Conservation (phyloP, 2,888 invertebrate genomes). For the Caradrina kadenii region DNA sequence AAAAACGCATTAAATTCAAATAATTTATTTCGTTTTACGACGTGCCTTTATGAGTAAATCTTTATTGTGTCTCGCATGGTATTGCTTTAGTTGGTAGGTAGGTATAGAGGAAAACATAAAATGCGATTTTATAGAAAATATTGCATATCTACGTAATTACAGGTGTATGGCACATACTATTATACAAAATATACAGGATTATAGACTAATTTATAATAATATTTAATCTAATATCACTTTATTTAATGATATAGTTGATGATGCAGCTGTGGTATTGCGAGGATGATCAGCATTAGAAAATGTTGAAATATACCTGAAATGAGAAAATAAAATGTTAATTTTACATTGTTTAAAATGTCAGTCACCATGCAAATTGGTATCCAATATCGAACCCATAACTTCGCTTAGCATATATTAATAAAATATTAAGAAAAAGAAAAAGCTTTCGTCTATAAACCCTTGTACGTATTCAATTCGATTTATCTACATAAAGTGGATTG, state of each 20-base stretch:
- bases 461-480: neutral
- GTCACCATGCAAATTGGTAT: no score
- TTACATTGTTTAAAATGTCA: neutral
- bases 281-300: slow-evolving; percentile 77
- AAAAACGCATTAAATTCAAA: slow-evolving; percentile 69
- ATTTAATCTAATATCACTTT: slow-evolving; percentile 89
- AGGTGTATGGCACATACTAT: slow-evolving; percentile 89
- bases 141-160: slow-evolving; percentile 87
- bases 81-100: slow-evolving; percentile 83
- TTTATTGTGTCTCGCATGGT: slow-evolving; percentile 84
- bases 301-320: slow-evolving; percentile 78
- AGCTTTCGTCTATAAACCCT: no score
- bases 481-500: neutral
- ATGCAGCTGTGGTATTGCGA: slow-evolving; percentile 77
- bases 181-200: slow-evolving; percentile 90
- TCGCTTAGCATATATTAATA: neutral
- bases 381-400: neutral
- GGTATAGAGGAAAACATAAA: slow-evolving; percentile 77
- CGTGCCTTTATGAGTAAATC: slow-evolving; percentile 85
- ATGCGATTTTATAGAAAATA: slow-evolving; percentile 84
- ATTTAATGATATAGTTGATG: slow-evolving; percentile 86
- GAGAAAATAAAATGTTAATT: slow-evolving; percentile 38
- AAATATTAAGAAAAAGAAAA: no score
- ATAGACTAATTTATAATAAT: slow-evolving; percentile 76
- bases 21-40: slow-evolving; percentile 80